Conservation (phyloP, 2,113 vertebrate species). For the Leptobrachium ailaonicum region DNA sequence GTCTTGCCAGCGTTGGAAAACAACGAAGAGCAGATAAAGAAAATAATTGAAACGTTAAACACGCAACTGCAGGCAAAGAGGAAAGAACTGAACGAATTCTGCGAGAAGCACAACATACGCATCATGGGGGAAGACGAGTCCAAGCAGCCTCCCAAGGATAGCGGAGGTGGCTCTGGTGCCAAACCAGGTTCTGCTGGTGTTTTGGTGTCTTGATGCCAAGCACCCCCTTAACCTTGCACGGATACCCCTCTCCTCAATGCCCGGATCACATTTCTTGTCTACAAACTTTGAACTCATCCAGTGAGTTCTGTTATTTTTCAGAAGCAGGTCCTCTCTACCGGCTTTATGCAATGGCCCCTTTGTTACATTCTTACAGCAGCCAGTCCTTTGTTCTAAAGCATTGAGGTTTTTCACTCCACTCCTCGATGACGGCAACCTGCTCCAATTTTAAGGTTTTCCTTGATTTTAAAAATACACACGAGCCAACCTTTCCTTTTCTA, state of each 20-base stretch:
- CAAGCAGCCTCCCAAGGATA: slow-evolving; percentile 70
- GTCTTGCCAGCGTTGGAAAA: slow-evolving; percentile 86
- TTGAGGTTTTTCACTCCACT: no score
- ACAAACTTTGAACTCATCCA: not conserved
- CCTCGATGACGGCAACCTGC: no score
- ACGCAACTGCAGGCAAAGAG: slow-evolving; percentile 86
- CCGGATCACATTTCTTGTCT: not conserved
- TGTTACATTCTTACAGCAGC: not conserved
- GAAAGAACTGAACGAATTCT: slow-evolving; percentile 86
- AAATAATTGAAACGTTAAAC: slow-evolving; percentile 78
- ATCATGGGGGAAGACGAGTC: slow-evolving; percentile 84
- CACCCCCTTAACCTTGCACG: not conserved
- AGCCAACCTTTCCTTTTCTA: no score
- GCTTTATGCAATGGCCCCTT: not conserved
- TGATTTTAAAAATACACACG: no score
- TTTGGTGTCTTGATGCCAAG: slow-evolving; percentile 78
- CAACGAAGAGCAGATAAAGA: slow-evolving; percentile 89
- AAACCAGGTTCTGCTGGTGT: slow-evolving; percentile 78
- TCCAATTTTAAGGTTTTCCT: no score
- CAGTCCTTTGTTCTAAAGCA: no score
- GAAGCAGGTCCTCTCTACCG: not conserved
- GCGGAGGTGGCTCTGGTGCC: slow-evolving; percentile 68
- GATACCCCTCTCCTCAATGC: not conserved
- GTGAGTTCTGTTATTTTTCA: not conserved
- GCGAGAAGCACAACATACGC: slow-evolving; percentile 91